These are phyloP conservation scores for Puntigrus tetrazona DNA, from an alignment of 2,113 vertebrate genomes.

Conservation along the genomic window DNA sequence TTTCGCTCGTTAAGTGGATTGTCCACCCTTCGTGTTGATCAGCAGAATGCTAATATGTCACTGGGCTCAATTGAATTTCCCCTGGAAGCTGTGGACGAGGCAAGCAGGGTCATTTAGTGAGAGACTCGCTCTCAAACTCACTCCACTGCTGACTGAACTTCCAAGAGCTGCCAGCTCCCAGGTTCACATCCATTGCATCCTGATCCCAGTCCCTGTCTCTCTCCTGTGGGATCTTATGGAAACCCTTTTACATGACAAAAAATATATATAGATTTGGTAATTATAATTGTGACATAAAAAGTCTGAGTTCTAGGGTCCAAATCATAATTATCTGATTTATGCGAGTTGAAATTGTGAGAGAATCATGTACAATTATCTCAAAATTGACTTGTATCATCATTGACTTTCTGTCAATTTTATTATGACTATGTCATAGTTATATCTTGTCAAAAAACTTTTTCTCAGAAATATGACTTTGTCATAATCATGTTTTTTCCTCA, in stretches of 20 bases:
- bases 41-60: constrained; percentile 51
- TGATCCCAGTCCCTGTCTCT: background rate
- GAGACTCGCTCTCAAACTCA: constrained; percentile 34
- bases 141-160: constrained; percentile 34
- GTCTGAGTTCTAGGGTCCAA: background rate
- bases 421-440: background rate
- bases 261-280: background rate
- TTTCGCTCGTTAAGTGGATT: constrained; percentile 57
- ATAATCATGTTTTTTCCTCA: background rate
- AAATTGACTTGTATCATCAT: too few relatives aligned
- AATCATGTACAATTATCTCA: background rate
- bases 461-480: background rate
- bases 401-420: background rate
- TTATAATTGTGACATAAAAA: background rate
- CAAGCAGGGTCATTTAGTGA: constrained; percentile 39
- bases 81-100: constrained; percentile 35
- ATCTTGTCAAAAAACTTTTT: background rate
- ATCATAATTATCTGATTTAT: background rate
- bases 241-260: background rate
- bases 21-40: constrained; percentile 49
- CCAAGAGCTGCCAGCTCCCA: background rate
- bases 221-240: background rate
- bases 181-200: background rate
- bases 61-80: constrained; percentile 47
- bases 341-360: background rate